phyloP scores from a whole-genome alignment of 2,113 vertebrate species.

The Oryzias celebensis region DNA sequence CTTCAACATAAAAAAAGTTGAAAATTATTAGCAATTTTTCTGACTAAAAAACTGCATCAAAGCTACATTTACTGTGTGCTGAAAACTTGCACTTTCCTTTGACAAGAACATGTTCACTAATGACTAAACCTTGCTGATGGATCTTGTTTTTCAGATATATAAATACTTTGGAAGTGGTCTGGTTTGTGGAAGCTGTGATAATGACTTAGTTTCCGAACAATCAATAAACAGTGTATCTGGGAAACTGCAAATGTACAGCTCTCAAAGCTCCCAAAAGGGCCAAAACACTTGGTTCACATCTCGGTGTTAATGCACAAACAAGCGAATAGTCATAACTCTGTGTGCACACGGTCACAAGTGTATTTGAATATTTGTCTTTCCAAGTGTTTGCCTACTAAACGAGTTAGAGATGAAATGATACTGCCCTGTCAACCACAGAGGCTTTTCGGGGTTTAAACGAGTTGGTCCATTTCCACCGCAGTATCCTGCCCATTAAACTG shows the following conservation, averaged over 20 bases:
- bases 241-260: slow-evolving; percentile 10
- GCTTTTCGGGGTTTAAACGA: slow-evolving; percentile 27
- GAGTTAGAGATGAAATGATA: slow-evolving; percentile 40
- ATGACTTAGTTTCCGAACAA: too few species aligned
- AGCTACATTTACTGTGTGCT: too few species aligned
- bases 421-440: slow-evolving; percentile 1
- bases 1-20: too few species aligned
- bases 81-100: too few species aligned
- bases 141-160: too few species aligned
- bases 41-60: too few species aligned
- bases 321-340: not conserved
- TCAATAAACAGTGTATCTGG: not conserved
- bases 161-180: too few species aligned
- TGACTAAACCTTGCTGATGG: too few species aligned
- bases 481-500: slow-evolving; percentile 19
- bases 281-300: not conserved
- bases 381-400: slow-evolving; percentile 27
- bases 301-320: not conserved
- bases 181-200: too few species aligned
- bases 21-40: too few species aligned
- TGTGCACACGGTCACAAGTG: not conserved
- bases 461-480: slow-evolving; percentile 45
- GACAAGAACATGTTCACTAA: too few species aligned
- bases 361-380: slow-evolving; percentile 3
- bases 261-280: slow-evolving; percentile 3